phyloP scores from a whole-genome alignment of 2,888 invertebrate species.

The Sinhomidia bicolor region DNA sequence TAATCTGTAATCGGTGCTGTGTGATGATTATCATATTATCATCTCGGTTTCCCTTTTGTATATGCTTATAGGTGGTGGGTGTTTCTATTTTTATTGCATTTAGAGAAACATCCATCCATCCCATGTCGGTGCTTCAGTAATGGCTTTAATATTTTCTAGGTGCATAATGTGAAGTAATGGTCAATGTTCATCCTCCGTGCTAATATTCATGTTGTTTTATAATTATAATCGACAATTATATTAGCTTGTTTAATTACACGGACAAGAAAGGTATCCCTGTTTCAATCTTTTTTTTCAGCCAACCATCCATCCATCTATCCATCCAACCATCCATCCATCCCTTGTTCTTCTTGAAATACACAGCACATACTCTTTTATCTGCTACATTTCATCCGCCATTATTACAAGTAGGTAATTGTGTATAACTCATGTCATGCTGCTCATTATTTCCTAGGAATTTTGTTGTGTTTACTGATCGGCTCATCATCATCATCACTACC shows the following conservation, averaged over 20 bases:
- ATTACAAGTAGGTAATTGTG: not conserved
- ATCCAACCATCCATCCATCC: not conserved
- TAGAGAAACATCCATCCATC: not conserved
- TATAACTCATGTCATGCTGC: conserved; percentile 38
- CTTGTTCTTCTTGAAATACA: not conserved
- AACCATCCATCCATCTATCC: too few relatives aligned
- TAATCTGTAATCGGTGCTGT: conserved; percentile 42
- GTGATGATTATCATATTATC: conserved; percentile 37
- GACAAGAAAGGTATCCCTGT: not conserved
- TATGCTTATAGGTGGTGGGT: conserved; percentile 20
- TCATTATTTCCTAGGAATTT: conserved; percentile 46
- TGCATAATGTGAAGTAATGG: not conserved
- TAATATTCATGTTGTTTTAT: conserved; percentile 33
- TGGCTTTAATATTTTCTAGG: not conserved
- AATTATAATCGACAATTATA: conserved; percentile 49
- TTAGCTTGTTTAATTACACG: conserved; percentile 36
- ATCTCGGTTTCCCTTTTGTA: conserved; percentile 35
- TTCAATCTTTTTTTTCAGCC: not conserved
- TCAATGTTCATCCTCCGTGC: conserved; percentile 21
- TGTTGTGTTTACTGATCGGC: conserved; percentile 22
- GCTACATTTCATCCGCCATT: conserved; percentile 29
- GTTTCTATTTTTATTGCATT: conserved; percentile 46
- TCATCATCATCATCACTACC: conserved; percentile 26
- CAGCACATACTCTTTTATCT: not conserved
- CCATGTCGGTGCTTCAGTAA: conserved; percentile 29